Evolutionary conservation across 2,888 invertebrate species (phyloP).

Genomic region (Bellardia bayeri): DNA sequence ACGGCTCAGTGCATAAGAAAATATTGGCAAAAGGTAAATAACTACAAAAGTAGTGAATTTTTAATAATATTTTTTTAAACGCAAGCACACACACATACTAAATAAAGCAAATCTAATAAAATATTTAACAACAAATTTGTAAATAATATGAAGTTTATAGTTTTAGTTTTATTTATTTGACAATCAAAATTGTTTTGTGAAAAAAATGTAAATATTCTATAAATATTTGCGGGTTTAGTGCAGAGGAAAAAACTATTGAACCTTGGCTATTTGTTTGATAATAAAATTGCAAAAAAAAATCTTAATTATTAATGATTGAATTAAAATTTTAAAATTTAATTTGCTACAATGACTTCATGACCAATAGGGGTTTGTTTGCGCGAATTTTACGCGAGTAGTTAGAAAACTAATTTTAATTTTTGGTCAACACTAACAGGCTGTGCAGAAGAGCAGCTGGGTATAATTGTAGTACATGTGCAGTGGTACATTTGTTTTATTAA

Average conservation of each 20-base stretch:
- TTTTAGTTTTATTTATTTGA: conserved; percentile 21
- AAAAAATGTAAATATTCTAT: background rate
- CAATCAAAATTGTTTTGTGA: background rate
- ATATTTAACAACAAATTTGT: conserved; percentile 38
- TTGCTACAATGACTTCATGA: too few species aligned
- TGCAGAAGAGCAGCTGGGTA: too few species aligned
- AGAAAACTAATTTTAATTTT: too few species aligned
- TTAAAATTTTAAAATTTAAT: too few species aligned
- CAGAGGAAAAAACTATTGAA: background rate
- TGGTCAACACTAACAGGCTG: too few species aligned
- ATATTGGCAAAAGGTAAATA: conserved; percentile 58
- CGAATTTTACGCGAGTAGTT: too few species aligned
- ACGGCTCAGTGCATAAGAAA: conserved; percentile 66
- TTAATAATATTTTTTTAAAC: conserved; percentile 14
- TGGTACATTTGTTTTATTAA: too few species aligned
- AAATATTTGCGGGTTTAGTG: conserved; percentile 16
- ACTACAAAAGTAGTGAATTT: conserved; percentile 17
- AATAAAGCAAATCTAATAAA: conserved; percentile 16
- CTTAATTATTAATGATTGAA: too few species aligned
- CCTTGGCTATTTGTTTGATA: too few species aligned
- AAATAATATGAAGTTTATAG: conserved; percentile 26
- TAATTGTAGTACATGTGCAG: too few species aligned
- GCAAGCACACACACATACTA: background rate
- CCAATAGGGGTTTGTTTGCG: too few species aligned
- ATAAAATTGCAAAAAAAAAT: too few species aligned